These are phyloP conservation scores for Artibeus jamaicensis DNA, from an alignment of 2,797 vertebrate genomes.

Conservation along the genomic window DNA sequence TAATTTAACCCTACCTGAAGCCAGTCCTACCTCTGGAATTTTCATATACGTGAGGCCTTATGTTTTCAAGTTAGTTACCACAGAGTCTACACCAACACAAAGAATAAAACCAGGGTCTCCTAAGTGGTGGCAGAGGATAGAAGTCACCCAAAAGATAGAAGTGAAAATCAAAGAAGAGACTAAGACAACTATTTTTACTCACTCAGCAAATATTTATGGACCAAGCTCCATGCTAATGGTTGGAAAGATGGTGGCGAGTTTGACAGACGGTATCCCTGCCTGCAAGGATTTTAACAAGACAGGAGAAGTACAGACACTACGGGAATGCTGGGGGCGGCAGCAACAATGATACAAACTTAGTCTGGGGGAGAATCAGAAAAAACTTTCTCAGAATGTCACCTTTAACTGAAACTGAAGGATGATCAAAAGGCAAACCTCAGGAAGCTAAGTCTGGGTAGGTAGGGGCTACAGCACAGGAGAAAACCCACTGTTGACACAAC, in stretches of 20 bases:
- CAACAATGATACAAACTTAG: not conserved
- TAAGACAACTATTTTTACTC: not conserved
- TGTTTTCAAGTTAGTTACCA: not conserved
- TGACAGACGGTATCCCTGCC: not conserved
- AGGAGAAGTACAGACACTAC: not conserved
- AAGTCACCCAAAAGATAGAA: not conserved
- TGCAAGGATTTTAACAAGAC: not conserved
- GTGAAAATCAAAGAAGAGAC: not conserved
- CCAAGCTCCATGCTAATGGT: not conserved
- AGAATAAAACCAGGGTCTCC: not conserved
- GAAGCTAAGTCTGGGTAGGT: not conserved
- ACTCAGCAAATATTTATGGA: not conserved
- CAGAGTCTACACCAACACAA: not conserved
- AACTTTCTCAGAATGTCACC: not conserved
- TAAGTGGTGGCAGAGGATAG: not conserved
- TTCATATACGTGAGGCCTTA: not conserved
- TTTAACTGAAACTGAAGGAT: not conserved
- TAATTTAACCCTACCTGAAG: not conserved
- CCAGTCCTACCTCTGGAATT: not conserved
- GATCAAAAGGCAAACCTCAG: not conserved
- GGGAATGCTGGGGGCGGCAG: not conserved
- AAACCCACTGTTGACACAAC: not conserved
- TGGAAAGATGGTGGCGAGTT: not conserved
- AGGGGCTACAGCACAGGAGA: not conserved
- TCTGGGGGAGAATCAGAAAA: not conserved